Percentiles rank a stretch among this genome's conserved stretches.
Conservation (phyloP, 2,113 vertebrate species). For the Planiliza haematocheilus region DNA sequence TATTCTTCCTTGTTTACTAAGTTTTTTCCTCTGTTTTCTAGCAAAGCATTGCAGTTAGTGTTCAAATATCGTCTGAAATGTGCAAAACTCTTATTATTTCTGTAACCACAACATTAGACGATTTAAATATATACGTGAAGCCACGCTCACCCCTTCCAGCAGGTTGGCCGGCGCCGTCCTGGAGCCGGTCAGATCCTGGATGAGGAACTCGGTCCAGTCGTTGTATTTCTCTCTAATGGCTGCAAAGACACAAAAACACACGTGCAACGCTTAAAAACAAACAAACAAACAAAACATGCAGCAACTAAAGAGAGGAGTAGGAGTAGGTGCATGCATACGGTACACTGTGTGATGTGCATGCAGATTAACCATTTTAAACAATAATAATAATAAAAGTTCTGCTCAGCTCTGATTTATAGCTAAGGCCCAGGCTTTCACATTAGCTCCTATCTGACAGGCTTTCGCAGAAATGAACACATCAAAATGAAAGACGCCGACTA, state of each 20-base stretch:
- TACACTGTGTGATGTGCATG: neutral
- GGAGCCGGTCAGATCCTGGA: slow-evolving; percentile 93
- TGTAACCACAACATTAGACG: too few relatives aligned
- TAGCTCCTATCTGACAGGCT: slow-evolving; percentile 1
- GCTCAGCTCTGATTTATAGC: slow-evolving; percentile 64
- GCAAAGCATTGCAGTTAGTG: too few relatives aligned
- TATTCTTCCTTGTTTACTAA: too few relatives aligned
- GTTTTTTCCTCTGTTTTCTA: too few relatives aligned
- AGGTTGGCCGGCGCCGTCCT: slow-evolving; percentile 93
- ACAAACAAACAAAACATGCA: neutral
- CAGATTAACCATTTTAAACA: neutral
- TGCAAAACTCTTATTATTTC: too few relatives aligned
- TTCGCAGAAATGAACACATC: neutral
- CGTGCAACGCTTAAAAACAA: neutral
- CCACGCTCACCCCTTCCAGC: slow-evolving; percentile 91
- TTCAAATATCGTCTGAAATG: too few relatives aligned
- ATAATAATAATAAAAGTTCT: too few relatives aligned
- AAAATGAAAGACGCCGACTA: neutral
- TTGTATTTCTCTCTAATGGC: slow-evolving; percentile 93
- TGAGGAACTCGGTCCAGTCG: slow-evolving; percentile 97
- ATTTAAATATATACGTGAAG: neutral
- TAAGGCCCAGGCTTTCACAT: too few relatives aligned
- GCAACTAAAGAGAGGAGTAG: neutral
- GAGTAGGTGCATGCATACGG: slow-evolving; percentile 20
- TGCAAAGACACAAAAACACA: slow-evolving; percentile 61